Percentiles rank a stretch among this genome's conserved stretches.
Conservation (phyloP, 2,888 invertebrate genomes). For the Willowsia nigromaculata region DNA sequence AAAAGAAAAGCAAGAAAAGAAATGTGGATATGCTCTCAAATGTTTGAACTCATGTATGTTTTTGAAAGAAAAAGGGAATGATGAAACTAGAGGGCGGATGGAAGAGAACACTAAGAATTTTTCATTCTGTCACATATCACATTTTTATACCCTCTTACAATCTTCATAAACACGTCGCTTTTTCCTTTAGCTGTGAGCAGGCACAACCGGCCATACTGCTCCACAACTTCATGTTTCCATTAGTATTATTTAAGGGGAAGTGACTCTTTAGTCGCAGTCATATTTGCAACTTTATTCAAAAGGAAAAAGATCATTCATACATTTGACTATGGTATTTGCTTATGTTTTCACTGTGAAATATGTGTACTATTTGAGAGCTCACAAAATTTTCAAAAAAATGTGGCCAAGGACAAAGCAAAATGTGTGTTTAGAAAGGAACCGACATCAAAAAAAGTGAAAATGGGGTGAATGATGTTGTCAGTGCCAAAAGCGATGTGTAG, state of each 20-base stretch:
- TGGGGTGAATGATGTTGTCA: slow-evolving; percentile 28
- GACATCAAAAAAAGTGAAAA: not conserved
- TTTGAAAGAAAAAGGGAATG: slow-evolving; percentile 12
- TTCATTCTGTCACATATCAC: slow-evolving; percentile 53
- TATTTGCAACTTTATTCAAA: not conserved
- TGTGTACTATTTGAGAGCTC: not conserved
- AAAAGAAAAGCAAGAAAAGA: not conserved
- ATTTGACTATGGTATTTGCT: not conserved
- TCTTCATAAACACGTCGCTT: not conserved
- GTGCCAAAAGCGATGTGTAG: slow-evolving; percentile 4
- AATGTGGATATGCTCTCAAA: not conserved
- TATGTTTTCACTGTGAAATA: not conserved
- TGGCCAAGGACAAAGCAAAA: not conserved
- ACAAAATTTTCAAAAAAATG: not conserved
- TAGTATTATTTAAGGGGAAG: not conserved
- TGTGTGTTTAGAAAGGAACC: not conserved
- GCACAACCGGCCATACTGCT: not conserved
- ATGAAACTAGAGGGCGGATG: slow-evolving; percentile 19
- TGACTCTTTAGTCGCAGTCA: not conserved
- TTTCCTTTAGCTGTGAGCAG: not conserved
- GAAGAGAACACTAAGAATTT: slow-evolving; percentile 35
- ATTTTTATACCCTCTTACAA: slow-evolving; percentile 21
- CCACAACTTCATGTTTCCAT: slow-evolving; percentile 1
- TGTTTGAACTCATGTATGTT: slow-evolving; percentile 7
- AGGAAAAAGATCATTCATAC: slow-evolving; percentile 4